Conservation (phyloP, 2,888 invertebrate genomes). For the Thera britannica region DNA sequence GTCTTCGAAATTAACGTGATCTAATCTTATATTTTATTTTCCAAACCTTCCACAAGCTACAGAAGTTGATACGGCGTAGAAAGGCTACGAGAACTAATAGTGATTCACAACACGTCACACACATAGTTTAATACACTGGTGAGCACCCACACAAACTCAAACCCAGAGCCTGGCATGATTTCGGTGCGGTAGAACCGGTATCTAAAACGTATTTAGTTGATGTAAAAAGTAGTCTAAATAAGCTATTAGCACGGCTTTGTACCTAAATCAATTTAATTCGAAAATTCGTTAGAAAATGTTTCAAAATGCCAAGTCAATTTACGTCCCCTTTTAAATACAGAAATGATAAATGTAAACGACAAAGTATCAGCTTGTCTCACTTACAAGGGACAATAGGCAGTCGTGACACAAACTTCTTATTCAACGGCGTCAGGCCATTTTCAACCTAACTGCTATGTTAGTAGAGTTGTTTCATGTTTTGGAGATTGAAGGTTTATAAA, state of each 20-base stretch:
- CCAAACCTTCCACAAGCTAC: too few relatives aligned
- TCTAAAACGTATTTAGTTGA: too few relatives aligned
- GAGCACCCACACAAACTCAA: too few relatives aligned
- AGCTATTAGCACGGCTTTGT: neutral
- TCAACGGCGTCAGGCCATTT: conserved; percentile 44
- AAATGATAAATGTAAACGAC: conserved; percentile 23
- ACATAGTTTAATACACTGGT: too few relatives aligned
- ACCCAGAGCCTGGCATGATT: too few relatives aligned
- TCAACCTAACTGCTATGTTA: conserved; percentile 49
- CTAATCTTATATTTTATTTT: too few relatives aligned
- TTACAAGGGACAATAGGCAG: conserved; percentile 74
- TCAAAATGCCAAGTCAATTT: conserved; percentile 5
- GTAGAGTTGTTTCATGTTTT: conserved; percentile 48
- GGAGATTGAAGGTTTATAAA: conserved; percentile 64
- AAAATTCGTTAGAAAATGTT: neutral
- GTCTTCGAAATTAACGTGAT: too few relatives aligned
- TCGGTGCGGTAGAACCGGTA: too few relatives aligned
- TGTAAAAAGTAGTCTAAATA: neutral
- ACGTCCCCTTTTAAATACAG: conserved; percentile 13
- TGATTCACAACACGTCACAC: too few relatives aligned
- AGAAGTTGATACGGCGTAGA: too few relatives aligned
- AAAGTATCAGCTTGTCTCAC: conserved; percentile 52
- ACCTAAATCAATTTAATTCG: neutral
- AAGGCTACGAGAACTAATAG: too few relatives aligned
- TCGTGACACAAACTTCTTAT: conserved; percentile 44